Evolutionary conservation across 2,113 vertebrate species (phyloP).

Genomic region (Sterna hirundo): DNA sequence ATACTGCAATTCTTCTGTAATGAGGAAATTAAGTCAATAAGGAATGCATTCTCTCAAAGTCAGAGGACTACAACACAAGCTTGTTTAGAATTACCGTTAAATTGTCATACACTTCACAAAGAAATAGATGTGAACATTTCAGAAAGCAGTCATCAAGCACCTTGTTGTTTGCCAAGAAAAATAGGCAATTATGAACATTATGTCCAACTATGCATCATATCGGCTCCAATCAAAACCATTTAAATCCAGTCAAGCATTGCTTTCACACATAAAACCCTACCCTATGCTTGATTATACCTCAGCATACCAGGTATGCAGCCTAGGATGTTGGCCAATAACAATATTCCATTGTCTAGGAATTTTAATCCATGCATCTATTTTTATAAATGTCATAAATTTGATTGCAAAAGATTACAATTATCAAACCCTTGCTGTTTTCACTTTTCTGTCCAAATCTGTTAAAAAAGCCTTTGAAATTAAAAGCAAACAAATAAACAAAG

Average conservation of each 20-base stretch:
- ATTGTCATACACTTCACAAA: conserved; percentile 44
- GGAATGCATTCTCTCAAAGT: background rate
- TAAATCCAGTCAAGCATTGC: conserved; percentile 64
- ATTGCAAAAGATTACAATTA: conserved; percentile 55
- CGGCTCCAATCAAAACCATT: conserved; percentile 64
- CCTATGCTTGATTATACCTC: conserved; percentile 47
- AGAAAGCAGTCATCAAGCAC: conserved; percentile 51
- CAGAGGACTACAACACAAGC: conserved; percentile 7
- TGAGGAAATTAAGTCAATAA: conserved; percentile 22
- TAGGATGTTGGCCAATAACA: conserved; percentile 59
- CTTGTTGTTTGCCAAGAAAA: conserved; percentile 68
- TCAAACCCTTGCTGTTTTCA: conserved; percentile 32
- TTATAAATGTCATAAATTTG: conserved; percentile 61
- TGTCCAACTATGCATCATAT: conserved; percentile 67
- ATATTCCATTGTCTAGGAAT: conserved; percentile 57
- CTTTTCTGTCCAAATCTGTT: conserved; percentile 38
- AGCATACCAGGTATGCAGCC: conserved; percentile 37
- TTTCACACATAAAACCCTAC: conserved; percentile 51
- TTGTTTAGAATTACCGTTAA: conserved; percentile 49
- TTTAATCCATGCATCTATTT: conserved; percentile 51
- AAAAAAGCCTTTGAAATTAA: conserved; percentile 45
- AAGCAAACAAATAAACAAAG: conserved; percentile 56
- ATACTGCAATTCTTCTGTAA: background rate
- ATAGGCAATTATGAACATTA: conserved; percentile 68
- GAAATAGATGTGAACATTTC: conserved; percentile 41